Evolutionary conservation across 1,140 invertebrate species (phyloP).

Genomic region (Drosophila jambulina): DNA sequence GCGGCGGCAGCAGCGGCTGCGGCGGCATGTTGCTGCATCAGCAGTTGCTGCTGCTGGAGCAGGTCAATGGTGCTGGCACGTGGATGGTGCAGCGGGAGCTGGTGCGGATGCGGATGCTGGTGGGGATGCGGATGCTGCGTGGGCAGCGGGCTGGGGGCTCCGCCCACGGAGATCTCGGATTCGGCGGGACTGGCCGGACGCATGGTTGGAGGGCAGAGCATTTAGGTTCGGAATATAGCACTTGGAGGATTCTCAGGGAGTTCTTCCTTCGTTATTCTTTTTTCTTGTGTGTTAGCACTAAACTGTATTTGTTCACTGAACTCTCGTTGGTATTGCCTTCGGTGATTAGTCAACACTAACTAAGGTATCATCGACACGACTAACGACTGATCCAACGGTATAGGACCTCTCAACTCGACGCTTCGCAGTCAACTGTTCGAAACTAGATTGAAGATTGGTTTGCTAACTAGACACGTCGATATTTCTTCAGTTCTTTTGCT

Average conservation of each 20-base stretch:
- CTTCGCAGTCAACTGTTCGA: constrained; percentile 84
- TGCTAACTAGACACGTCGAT: constrained; percentile 85
- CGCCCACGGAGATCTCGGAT: constrained; percentile 90
- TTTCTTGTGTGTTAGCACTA: constrained; percentile 20
- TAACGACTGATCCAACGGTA: constrained; percentile 67
- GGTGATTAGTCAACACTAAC: constrained; percentile 35
- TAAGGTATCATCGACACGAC: constrained; percentile 37
- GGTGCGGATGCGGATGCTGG: constrained; percentile 28
- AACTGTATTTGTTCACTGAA: constrained; percentile 34
- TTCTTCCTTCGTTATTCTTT: background rate
- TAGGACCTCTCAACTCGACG: constrained; percentile 84
- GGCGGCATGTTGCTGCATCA: constrained; percentile 86
- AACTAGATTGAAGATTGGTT: constrained; percentile 85
- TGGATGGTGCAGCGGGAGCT: constrained; percentile 58
- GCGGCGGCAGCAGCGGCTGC: constrained; percentile 64
- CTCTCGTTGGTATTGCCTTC: constrained; percentile 3
- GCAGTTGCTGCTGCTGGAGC: constrained; percentile 73
- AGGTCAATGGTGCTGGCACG: constrained; percentile 72
- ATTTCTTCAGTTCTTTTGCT: constrained; percentile 84
- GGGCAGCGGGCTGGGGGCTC: constrained; percentile 89
- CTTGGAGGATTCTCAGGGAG: constrained; percentile 15
- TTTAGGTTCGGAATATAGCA: constrained; percentile 47
- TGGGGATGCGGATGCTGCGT: constrained; percentile 38
- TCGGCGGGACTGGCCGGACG: constrained; percentile 86
- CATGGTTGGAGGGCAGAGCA: constrained; percentile 84